A percentile compares a stretch with the other conserved stretches of the same genome.
phyloP scores from a whole-genome alignment of 2,113 vertebrate species.

The Hypomesus transpacificus region DNA sequence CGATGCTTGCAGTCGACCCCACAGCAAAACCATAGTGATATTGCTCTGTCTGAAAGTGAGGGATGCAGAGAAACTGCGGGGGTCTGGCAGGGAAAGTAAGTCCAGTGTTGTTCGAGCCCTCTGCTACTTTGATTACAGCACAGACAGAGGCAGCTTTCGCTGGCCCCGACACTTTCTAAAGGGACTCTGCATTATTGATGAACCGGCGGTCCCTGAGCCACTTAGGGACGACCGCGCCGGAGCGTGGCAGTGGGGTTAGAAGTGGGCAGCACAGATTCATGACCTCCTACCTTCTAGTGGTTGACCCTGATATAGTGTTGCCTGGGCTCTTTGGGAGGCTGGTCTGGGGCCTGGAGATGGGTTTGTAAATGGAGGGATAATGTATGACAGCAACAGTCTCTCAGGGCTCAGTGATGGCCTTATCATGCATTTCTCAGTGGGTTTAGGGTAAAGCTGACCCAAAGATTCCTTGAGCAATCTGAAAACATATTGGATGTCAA shows the following conservation, averaged over 20 bases:
- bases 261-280: slow-evolving; percentile 38
- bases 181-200: slow-evolving; percentile 52
- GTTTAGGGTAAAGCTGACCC: too few species aligned
- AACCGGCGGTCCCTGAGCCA: slow-evolving; percentile 21
- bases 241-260: slow-evolving; percentile 18
- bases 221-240: neutral
- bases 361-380: too few species aligned
- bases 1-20: slow-evolving; percentile 1
- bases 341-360: too few species aligned
- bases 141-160: slow-evolving; percentile 15
- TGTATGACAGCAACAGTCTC: too few species aligned
- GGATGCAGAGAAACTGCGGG: neutral
- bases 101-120: neutral
- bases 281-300: slow-evolving; percentile 10
- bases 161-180: slow-evolving; percentile 25
- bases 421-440: too few species aligned
- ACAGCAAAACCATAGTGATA: neutral
- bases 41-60: neutral
- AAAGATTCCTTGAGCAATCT: too few species aligned
- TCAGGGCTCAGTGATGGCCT: too few species aligned
- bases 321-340: too few species aligned
- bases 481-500: too few species aligned
- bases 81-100: neutral
- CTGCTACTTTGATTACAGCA: slow-evolving; percentile 31
- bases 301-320: neutral